These are phyloP conservation scores for Bradypus variegatus DNA, from an alignment of 2,797 vertebrate species.

Conservation along the genomic window DNA sequence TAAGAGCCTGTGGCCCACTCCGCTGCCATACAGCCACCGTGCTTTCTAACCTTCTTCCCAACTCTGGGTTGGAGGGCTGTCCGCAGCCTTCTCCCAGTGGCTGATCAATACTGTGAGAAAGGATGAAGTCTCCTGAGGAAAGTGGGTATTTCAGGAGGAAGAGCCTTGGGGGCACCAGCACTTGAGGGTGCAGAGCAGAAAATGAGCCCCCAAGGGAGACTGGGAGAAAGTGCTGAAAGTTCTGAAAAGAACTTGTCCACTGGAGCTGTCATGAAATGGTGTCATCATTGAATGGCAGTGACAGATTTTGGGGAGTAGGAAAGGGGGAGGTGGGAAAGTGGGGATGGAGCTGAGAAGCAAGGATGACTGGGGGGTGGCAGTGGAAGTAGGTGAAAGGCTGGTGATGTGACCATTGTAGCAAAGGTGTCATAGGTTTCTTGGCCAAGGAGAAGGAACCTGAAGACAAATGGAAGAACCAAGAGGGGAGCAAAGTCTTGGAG, in stretches of 20 bases:
- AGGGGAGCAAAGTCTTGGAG: neutral
- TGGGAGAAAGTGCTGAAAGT: neutral
- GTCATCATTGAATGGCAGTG: neutral
- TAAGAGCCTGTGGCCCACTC: neutral
- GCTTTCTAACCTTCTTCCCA: neutral
- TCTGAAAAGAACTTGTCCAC: neutral
- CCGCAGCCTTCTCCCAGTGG: too few relatives aligned
- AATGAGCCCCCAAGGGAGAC: neutral
- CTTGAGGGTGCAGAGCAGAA: neutral
- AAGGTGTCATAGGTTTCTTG: neutral
- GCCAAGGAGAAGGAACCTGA: neutral
- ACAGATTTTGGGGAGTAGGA: too few relatives aligned
- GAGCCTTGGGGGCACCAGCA: neutral
- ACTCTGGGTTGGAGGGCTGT: neutral
- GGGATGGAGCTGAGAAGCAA: too few relatives aligned
- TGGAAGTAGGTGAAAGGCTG: neutral
- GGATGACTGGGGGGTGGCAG: neutral
- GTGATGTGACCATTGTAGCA: neutral
- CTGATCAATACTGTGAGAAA: neutral
- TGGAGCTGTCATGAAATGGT: neutral
- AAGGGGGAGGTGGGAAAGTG: neutral
- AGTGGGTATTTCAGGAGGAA: too few relatives aligned
- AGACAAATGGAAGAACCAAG: neutral
- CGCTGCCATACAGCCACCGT: neutral
- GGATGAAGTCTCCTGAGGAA: neutral